phyloP scores from a whole-genome alignment of 2,888 invertebrate genomes.

The Leuctra nigra region DNA sequence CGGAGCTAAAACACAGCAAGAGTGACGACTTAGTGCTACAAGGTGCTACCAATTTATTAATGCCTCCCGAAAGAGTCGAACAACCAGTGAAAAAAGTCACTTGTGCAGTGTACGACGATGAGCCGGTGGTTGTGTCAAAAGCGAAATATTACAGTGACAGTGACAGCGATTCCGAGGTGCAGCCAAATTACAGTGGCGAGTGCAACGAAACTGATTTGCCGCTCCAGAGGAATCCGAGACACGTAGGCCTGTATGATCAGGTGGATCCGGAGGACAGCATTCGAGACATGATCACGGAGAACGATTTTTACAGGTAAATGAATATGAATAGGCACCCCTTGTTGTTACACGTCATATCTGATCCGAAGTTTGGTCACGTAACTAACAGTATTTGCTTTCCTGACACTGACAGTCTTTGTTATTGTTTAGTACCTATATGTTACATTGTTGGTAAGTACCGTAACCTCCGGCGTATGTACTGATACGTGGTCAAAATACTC shows the following conservation, averaged over 20 bases:
- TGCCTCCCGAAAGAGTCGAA: slow-evolving; percentile 36
- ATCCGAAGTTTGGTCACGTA: no score
- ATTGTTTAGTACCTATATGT: no score
- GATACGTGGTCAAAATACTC: no score
- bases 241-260: slow-evolving; percentile 44
- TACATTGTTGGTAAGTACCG: no score
- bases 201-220: slow-evolving; percentile 24
- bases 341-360: no score
- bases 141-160: slow-evolving; percentile 36
- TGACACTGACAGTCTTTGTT: no score
- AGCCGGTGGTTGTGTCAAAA: slow-evolving; percentile 38
- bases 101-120: slow-evolving; percentile 35
- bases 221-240: slow-evolving; percentile 36
- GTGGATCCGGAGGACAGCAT: slow-evolving; percentile 58
- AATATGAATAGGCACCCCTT: no score
- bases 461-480: no score
- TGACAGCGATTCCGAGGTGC: slow-evolving; percentile 28
- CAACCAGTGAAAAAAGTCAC: slow-evolving; percentile 34
- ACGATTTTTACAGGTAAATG: slow-evolving; percentile 54
- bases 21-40: slow-evolving; percentile 47
- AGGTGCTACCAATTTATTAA: slow-evolving; percentile 33
- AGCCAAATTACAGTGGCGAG: background rate
- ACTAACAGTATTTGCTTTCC: no score
- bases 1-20: slow-evolving; percentile 45
- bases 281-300: slow-evolving; percentile 54